Evolutionary conservation across 2,888 invertebrate genomes (phyloP).

Genomic region (Balanococcus diminutus): DNA sequence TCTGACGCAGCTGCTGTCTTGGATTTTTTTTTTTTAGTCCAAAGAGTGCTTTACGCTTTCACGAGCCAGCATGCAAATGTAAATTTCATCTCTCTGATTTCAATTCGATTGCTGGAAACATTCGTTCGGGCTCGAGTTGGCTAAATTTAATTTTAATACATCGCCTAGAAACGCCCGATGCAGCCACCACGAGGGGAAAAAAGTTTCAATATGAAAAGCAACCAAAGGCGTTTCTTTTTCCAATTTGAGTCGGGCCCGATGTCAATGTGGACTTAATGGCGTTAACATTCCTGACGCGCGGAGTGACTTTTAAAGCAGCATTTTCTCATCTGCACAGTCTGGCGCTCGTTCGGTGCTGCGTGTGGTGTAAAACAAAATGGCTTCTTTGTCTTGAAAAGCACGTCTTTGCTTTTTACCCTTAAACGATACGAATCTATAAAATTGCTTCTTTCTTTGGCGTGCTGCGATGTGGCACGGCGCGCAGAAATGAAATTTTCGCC

Average conservation of each 20-base stretch:
- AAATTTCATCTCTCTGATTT: slow-evolving; percentile 12
- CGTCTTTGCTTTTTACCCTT: slow-evolving; percentile 39
- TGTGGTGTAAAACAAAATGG: slow-evolving; percentile 45
- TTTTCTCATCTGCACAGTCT: not conserved
- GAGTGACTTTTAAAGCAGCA: slow-evolving; percentile 1
- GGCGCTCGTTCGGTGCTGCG: not conserved
- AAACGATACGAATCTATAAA: slow-evolving; percentile 47
- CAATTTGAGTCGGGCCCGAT: slow-evolving; percentile 31
- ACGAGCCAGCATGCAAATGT: not conserved
- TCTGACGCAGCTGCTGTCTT: too few species aligned
- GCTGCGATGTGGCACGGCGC: not conserved
- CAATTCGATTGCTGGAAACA: not conserved
- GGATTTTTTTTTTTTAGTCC: too few species aligned
- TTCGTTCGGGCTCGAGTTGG: not conserved
- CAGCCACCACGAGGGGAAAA: not conserved
- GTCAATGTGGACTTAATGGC: slow-evolving; percentile 49
- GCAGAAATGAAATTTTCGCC: slow-evolving; percentile 49
- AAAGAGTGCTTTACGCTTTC: not conserved
- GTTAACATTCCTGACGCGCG: slow-evolving; percentile 39
- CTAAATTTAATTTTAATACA: slow-evolving; percentile 32
- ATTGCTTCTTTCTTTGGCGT: slow-evolving; percentile 46
- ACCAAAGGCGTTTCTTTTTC: not conserved
- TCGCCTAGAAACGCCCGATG: not conserved
- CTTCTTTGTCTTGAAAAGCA: slow-evolving; percentile 50
- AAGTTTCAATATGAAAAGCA: not conserved